A percentile compares a stretch with the other conserved stretches of the same genome.
Conservation (phyloP, 2,797 vertebrate species). For the Platyrinchus mystaceus region DNA sequence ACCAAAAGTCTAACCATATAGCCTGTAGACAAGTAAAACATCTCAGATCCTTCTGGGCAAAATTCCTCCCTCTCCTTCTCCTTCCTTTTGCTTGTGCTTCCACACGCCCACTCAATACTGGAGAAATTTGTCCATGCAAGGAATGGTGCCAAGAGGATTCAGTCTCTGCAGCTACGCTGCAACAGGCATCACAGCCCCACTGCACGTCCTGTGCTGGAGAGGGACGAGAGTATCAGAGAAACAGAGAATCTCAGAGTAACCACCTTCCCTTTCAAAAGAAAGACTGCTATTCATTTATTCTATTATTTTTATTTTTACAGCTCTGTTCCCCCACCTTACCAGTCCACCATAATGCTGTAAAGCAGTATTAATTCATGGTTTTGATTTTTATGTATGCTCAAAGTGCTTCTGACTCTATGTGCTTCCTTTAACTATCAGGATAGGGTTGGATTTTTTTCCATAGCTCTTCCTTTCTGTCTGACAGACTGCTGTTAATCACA, state of each 20-base stretch:
- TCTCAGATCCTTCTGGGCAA: neutral
- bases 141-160: neutral
- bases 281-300: neutral
- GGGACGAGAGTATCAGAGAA: neutral
- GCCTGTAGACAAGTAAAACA: neutral
- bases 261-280: neutral
- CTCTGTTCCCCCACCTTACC: fast-evolving
- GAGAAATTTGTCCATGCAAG: neutral
- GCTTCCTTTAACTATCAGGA: neutral
- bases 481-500: neutral
- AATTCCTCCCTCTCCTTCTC: neutral
- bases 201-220: neutral
- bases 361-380: neutral
- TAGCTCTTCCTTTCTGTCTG: neutral
- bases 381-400: neutral
- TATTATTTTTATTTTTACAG: neutral
- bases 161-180: neutral
- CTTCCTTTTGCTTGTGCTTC: neutral
- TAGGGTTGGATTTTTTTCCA: neutral
- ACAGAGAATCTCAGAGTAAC: neutral
- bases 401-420: neutral
- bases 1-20: neutral
- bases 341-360: neutral
- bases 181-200: neutral
- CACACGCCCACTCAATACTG: neutral